These are phyloP conservation scores for Crocidura indochinensis DNA, from an alignment of 2,797 vertebrate species.

Conservation along the genomic window DNA sequence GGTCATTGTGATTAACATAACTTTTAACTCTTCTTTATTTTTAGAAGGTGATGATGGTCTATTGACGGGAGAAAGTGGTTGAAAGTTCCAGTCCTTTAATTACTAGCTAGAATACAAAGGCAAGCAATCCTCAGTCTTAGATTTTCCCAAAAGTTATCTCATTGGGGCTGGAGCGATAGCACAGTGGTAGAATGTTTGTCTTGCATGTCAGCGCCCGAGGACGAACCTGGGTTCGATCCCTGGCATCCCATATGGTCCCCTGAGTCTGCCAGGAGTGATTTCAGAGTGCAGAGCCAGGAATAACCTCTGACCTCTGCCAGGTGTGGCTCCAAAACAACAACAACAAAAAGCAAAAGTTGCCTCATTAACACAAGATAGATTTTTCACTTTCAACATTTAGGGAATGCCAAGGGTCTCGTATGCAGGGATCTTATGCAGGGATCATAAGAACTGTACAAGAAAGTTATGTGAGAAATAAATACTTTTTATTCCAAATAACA, in stretches of 20 bases:
- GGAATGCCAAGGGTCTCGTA: neutral
- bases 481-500: neutral
- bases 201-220: no score
- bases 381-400: neutral
- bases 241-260: no score
- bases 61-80: neutral
- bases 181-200: no score
- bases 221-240: no score
- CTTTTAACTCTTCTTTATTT: no score
- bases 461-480: neutral
- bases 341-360: neutral
- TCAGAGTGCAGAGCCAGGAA: no score
- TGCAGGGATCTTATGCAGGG: no score
- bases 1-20: no score
- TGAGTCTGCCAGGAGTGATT: no score
- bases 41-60: neutral
- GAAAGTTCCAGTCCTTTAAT: neutral
- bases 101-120: neutral
- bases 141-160: neutral
- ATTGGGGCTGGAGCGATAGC: no score
- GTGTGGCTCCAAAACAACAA: no score
- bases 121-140: neutral
- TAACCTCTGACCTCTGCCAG: no score
- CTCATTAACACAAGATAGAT: neutral
- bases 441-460: neutral